Percentiles rank a stretch among this genome's conserved stretches.
Conservation (phyloP, 1,140 invertebrate genomes). For the Centruroides vittatus region DNA sequence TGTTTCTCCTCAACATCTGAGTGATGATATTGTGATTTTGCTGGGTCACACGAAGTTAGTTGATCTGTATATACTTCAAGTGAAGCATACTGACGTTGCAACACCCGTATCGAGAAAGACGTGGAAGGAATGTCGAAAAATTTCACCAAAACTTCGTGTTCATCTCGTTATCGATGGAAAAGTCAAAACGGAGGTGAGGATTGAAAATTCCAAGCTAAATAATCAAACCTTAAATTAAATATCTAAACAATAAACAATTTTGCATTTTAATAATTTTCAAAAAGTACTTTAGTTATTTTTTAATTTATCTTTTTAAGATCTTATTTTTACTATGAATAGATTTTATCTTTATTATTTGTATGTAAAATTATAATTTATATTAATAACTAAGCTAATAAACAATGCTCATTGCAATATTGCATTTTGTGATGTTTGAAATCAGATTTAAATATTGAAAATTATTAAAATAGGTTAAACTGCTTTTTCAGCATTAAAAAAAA, state of each 20-base stretch:
- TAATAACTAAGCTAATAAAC: too few relatives aligned
- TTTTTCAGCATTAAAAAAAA: too few relatives aligned
- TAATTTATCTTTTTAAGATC: too few relatives aligned
- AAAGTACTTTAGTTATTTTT: not conserved
- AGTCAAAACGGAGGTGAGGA: conserved; percentile 22
- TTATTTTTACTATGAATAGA: too few relatives aligned
- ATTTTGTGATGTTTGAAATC: too few relatives aligned
- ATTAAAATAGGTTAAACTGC: too few relatives aligned
- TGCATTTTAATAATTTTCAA: not conserved
- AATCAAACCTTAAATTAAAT: not conserved
- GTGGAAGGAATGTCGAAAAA: conserved; percentile 28
- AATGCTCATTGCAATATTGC: too few relatives aligned
- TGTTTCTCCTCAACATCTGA: conserved; percentile 60
- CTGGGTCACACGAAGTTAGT: conserved; percentile 35
- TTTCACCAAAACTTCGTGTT: conserved; percentile 27
- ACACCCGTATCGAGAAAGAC: conserved; percentile 19
- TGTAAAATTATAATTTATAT: too few relatives aligned
- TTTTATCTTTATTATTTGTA: too few relatives aligned
- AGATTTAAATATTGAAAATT: too few relatives aligned
- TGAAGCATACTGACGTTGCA: conserved; percentile 38
- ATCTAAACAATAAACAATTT: too few relatives aligned
- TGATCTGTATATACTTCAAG: conserved; percentile 63
- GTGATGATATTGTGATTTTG: conserved; percentile 55
- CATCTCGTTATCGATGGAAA: conserved; percentile 28
- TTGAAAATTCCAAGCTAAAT: not conserved